Conservation (phyloP, 2,113 vertebrate genomes). For the Calyptomena viridis region DNA sequence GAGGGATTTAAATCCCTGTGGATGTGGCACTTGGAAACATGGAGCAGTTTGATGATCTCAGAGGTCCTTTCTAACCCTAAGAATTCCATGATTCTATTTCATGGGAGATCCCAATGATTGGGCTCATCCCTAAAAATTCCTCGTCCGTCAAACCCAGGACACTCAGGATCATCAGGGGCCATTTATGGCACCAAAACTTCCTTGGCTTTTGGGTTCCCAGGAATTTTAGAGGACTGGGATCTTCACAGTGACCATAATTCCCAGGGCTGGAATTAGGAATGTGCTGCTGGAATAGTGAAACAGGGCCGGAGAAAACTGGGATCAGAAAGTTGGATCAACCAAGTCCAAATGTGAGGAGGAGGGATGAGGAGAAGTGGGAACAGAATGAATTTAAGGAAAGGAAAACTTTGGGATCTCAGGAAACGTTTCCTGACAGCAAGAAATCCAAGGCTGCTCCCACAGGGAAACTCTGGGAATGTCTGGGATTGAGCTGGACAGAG, state of each 20-base stretch:
- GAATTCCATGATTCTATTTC: neutral
- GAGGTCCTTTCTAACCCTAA: neutral
- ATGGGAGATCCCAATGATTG: neutral
- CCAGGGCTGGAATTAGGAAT: neutral
- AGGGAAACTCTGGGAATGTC: neutral
- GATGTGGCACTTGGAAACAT: neutral
- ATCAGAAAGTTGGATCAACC: too few relatives aligned
- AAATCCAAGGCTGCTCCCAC: neutral
- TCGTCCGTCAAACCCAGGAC: neutral
- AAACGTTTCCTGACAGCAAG: conserved; percentile 3
- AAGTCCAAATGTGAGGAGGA: neutral
- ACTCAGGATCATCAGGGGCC: neutral
- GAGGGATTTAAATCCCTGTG: neutral
- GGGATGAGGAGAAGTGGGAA: neutral
- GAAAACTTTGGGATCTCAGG: conserved; percentile 42
- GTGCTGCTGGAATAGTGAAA: neutral
- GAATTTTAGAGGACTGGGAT: neutral
- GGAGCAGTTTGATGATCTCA: accelerated
- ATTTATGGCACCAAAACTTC: neutral
- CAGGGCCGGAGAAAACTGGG: neutral
- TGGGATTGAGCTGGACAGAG: neutral
- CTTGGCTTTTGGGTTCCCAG: neutral
- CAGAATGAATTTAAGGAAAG: conserved; percentile 35
- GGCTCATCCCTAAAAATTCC: too few relatives aligned
- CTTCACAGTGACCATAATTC: neutral